phyloP scores from a whole-genome alignment of 2,797 vertebrate genomes.

The Jordanella pulchra region DNA sequence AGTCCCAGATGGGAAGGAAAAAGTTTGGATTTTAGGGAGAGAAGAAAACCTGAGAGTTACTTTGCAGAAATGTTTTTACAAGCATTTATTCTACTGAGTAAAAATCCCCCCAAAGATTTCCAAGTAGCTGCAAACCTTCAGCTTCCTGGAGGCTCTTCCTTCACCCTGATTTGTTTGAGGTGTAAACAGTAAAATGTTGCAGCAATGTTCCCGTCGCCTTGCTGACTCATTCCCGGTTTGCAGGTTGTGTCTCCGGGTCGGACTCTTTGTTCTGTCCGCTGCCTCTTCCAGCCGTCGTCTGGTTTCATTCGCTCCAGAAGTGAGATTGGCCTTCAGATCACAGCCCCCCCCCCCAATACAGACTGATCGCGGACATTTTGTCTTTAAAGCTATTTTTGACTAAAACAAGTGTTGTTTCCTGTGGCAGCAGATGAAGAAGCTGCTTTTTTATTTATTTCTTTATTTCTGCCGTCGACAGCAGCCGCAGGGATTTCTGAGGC shows the following conservation, averaged over 20 bases:
- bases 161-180: neutral
- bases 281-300: slow-evolving; percentile 22
- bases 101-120: neutral
- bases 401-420: slow-evolving; percentile 43
- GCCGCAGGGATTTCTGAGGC: slow-evolving; percentile 37
- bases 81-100: neutral
- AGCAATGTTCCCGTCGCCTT: neutral
- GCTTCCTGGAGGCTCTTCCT: neutral
- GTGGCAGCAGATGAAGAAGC: slow-evolving; percentile 26
- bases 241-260: slow-evolving; percentile 6
- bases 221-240: slow-evolving; percentile 22
- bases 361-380: slow-evolving; percentile 17
- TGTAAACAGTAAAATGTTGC: neutral
- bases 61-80: neutral
- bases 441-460: slow-evolving; percentile 4
- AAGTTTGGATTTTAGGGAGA: slow-evolving; percentile 8
- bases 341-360: slow-evolving; percentile 28
- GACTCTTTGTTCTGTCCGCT: slow-evolving; percentile 25
- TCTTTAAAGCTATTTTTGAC: slow-evolving; percentile 53
- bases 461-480: slow-evolving; percentile 25
- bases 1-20: slow-evolving; percentile 5
- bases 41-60: neutral
- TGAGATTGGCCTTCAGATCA: slow-evolving; percentile 38
- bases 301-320: slow-evolving; percentile 40
- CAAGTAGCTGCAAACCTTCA: neutral